These are phyloP conservation scores for Melieria crassipennis DNA, from an alignment of 2,888 invertebrate genomes.

Conservation along the genomic window DNA sequence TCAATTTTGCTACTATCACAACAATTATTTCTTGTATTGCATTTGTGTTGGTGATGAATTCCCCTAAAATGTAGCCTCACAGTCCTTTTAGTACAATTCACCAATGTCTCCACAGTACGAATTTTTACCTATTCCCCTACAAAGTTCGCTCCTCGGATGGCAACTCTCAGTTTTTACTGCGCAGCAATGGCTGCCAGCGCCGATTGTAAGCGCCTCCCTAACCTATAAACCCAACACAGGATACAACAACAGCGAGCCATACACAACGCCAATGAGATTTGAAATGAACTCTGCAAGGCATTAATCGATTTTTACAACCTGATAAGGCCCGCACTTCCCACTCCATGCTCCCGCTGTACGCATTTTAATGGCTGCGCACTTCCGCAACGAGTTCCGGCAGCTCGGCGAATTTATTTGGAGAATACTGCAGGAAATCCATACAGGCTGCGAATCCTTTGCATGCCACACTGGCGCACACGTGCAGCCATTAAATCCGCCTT, in stretches of 20 bases:
- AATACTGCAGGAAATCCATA: not conserved
- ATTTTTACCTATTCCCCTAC: not conserved
- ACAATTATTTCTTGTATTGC: too few species aligned
- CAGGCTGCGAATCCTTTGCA: slow-evolving; percentile 12
- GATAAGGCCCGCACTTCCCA: slow-evolving; percentile 35
- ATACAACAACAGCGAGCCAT: too few species aligned
- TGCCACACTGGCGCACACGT: slow-evolving; percentile 24
- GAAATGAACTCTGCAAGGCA: not conserved
- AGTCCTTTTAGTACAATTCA: too few species aligned
- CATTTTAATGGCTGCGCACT: slow-evolving; percentile 39
- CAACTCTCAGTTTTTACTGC: slow-evolving; percentile 28
- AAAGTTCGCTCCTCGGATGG: not conserved
- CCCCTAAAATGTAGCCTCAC: too few species aligned
- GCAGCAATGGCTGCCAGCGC: slow-evolving; percentile 43
- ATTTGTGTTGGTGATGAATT: too few species aligned
- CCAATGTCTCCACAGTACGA: not conserved
- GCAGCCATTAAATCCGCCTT: slow-evolving; percentile 28
- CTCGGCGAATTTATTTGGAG: slow-evolving; percentile 19
- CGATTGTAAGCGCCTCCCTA: slow-evolving; percentile 35
- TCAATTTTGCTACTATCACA: too few species aligned
- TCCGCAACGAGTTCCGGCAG: slow-evolving; percentile 41
- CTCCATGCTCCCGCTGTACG: not conserved
- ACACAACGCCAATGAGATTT: too few species aligned
- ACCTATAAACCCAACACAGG: not conserved
- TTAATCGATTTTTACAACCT: slow-evolving; percentile 46